Conservation (phyloP, 2,113 vertebrate species). For the Hyla sarda region DNA sequence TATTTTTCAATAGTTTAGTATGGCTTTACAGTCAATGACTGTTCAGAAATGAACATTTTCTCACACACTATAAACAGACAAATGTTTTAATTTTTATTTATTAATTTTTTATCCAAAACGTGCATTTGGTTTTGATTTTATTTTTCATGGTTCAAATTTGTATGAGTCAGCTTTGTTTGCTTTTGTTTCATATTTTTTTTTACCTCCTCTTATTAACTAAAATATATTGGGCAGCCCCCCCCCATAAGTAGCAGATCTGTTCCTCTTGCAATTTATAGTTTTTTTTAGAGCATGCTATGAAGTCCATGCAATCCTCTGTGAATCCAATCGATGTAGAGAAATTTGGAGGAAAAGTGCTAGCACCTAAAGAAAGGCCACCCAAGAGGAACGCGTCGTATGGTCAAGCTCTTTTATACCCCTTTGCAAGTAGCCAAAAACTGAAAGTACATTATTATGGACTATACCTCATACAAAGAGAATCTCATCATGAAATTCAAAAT, state of each 20-base stretch:
- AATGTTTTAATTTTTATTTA: slow-evolving; percentile 53
- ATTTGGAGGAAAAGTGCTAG: slow-evolving; percentile 7
- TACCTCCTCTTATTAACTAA: not conserved
- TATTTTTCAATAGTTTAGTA: slow-evolving; percentile 51
- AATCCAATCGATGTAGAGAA: slow-evolving; percentile 45
- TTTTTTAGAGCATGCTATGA: slow-evolving; percentile 52
- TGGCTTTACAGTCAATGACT: slow-evolving; percentile 54
- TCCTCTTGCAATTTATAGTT: slow-evolving; percentile 5
- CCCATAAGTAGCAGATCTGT: not conserved
- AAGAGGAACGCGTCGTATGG: not conserved
- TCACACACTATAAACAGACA: slow-evolving; percentile 60
- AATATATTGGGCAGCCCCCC: not conserved
- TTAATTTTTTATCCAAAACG: slow-evolving; percentile 52
- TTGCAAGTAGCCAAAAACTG: slow-evolving; percentile 19
- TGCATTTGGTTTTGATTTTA: slow-evolving; percentile 53
- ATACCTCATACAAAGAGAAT: slow-evolving; percentile 34
- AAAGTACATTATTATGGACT: slow-evolving; percentile 2
- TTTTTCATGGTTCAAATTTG: slow-evolving; percentile 42
- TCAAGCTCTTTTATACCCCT: slow-evolving; percentile 13
- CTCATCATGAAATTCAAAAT: slow-evolving; percentile 26
- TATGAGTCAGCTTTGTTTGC: slow-evolving; percentile 41
- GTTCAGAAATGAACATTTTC: slow-evolving; percentile 58
- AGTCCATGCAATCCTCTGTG: slow-evolving; percentile 48
- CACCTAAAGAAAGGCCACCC: not conserved
- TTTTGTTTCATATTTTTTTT: not conserved